These are phyloP conservation scores for Mionectes olivaceus DNA, from an alignment of 2,797 vertebrate species.

Conservation along the genomic window DNA sequence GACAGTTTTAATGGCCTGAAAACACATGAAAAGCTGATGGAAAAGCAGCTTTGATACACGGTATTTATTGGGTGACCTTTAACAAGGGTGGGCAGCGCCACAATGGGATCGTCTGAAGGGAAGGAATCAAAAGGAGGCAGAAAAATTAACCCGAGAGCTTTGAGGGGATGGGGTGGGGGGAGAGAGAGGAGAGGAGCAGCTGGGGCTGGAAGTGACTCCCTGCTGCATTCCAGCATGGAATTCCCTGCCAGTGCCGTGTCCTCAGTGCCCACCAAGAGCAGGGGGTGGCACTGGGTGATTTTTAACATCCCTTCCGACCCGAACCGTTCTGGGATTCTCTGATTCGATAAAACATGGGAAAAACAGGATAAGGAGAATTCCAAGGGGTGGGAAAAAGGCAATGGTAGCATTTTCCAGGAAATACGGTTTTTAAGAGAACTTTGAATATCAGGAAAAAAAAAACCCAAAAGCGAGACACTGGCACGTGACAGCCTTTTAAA, in stretches of 20 bases:
- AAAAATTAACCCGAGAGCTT: not conserved
- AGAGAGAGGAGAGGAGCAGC: not conserved
- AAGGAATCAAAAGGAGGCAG: not conserved
- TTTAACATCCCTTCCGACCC: no score
- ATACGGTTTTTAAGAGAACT: not conserved
- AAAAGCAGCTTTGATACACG: conserved; percentile 3
- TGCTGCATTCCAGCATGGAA: not conserved
- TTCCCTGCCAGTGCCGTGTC: not conserved
- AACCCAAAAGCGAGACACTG: fast-evolving
- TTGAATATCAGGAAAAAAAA: not conserved
- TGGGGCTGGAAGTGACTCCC: not conserved
- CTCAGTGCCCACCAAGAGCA: no score
- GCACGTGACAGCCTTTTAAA: not conserved
- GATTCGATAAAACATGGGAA: fast-evolving
- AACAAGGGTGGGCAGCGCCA: not conserved
- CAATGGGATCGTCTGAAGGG: not conserved
- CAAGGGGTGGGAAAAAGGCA: not conserved
- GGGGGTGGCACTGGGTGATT: no score
- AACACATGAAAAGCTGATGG: not conserved
- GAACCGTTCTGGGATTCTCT: no score
- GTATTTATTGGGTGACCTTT: not conserved
- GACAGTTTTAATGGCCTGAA: not conserved
- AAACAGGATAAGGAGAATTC: not conserved
- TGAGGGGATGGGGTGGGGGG: no score
- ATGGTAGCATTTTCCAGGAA: fast-evolving